Evolutionary conservation across 2,113 vertebrate genomes (phyloP).

Genomic region (Myiagra hebetior): DNA sequence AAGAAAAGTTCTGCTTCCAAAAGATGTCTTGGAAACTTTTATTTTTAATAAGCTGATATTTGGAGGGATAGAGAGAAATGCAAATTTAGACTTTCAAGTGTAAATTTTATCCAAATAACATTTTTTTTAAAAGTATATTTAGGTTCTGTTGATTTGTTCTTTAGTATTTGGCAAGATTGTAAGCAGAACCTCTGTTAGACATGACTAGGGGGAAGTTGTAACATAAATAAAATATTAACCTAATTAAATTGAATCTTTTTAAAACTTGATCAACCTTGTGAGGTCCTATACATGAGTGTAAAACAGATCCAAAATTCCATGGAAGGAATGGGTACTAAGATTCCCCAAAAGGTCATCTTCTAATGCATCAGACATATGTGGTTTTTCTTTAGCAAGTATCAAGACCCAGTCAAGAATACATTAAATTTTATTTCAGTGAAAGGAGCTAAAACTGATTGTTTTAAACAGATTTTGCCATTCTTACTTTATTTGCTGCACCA

Average conservation of each 20-base stretch:
- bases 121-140: slow-evolving; percentile 54
- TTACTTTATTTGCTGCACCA: background rate
- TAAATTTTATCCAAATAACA: slow-evolving; percentile 34
- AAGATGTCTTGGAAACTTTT: background rate
- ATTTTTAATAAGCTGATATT: background rate
- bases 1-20: background rate
- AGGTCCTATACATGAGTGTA: background rate
- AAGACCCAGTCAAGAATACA: background rate
- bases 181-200: slow-evolving; percentile 62
- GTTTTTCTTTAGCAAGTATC: background rate
- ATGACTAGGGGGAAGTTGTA: slow-evolving; percentile 23
- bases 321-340: background rate
- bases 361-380: background rate
- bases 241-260: slow-evolving; percentile 58
- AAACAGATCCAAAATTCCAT: background rate
- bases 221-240: slow-evolving; percentile 60
- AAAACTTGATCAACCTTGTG: slow-evolving; percentile 28
- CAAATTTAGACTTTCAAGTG: slow-evolving; percentile 51
- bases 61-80: background rate
- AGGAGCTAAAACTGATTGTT: background rate
- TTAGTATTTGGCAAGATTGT: slow-evolving; percentile 45
- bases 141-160: slow-evolving; percentile 58
- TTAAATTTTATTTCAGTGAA: background rate
- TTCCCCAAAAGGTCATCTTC: background rate
- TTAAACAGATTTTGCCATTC: background rate